These are phyloP conservation scores for Phytoseiulus persimilis DNA, from an alignment of 2,888 invertebrate species.

Conservation along the genomic window DNA sequence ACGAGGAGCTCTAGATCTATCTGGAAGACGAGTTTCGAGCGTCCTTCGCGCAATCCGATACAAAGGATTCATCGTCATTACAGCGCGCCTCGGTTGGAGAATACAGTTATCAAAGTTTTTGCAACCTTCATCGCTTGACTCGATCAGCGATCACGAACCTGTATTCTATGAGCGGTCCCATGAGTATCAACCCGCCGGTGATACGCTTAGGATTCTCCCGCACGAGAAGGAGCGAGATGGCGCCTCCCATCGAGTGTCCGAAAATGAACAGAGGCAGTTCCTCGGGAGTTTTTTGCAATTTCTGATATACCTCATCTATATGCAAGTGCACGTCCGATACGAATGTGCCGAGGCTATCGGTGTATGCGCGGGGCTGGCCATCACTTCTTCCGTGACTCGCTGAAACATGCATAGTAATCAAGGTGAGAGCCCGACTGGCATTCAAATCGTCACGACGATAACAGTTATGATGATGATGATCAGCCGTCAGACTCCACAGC, in stretches of 20 bases:
- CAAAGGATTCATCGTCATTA: no score
- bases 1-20: no score
- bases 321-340: slow-evolving; percentile 23
- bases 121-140: neutral
- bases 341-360: neutral
- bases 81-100: no score
- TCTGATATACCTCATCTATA: slow-evolving; percentile 25
- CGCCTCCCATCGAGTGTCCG: slow-evolving; percentile 34
- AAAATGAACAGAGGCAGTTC: slow-evolving; percentile 26
- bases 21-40: no score
- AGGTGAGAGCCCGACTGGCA: neutral
- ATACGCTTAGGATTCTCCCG: slow-evolving; percentile 1
- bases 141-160: neutral
- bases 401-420: neutral
- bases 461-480: neutral
- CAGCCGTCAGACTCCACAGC: neutral
- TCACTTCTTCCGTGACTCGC: slow-evolving; percentile 14
- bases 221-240: neutral
- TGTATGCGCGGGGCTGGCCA: slow-evolving; percentile 8
- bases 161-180: slow-evolving; percentile 20
- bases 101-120: neutral
- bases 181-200: slow-evolving; percentile 14
- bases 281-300: slow-evolving; percentile 15
- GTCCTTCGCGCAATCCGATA: no score
- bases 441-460: neutral